Evolutionary conservation across 2,797 vertebrate species (phyloP).

Genomic region (Clarias laeviceps): DNA sequence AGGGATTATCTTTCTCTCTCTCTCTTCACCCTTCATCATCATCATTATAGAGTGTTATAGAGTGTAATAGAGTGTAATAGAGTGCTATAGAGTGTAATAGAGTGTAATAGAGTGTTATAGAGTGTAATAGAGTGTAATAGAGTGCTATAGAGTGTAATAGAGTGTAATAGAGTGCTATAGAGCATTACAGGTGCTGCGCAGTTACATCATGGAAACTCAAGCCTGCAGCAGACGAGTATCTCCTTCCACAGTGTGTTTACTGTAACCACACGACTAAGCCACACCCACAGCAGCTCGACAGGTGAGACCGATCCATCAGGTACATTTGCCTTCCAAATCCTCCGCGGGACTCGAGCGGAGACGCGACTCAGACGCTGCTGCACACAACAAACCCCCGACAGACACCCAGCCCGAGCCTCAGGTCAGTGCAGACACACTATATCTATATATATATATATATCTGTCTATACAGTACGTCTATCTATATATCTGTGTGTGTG

Average conservation of each 20-base stretch:
- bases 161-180: not conserved
- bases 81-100: too few species aligned
- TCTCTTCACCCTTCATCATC: not conserved
- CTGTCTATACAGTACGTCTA: too few species aligned
- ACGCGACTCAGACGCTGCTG: not conserved
- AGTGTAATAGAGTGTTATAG: too few species aligned
- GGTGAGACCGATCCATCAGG: constrained; percentile 55
- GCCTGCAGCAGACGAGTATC: not conserved
- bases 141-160: too few species aligned
- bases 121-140: too few species aligned
- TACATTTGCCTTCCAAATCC: constrained; percentile 53
- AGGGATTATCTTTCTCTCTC: too few species aligned
- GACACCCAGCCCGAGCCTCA: not conserved
- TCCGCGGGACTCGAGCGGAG: not conserved
- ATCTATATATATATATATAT: rapidly evolving
- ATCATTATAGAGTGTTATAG: not conserved
- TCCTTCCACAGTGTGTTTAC: constrained; percentile 11
- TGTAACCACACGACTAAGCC: constrained; percentile 20
- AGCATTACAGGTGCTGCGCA: not conserved
- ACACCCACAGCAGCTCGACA: constrained; percentile 40
- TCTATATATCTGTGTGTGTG: not conserved
- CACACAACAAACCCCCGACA: not conserved
- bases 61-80: too few species aligned
- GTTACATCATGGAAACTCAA: not conserved
- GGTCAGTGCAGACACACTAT: not conserved